Evolutionary conservation across 1,140 invertebrate genomes (phyloP).

Genomic region (Cephus cinctus): DNA sequence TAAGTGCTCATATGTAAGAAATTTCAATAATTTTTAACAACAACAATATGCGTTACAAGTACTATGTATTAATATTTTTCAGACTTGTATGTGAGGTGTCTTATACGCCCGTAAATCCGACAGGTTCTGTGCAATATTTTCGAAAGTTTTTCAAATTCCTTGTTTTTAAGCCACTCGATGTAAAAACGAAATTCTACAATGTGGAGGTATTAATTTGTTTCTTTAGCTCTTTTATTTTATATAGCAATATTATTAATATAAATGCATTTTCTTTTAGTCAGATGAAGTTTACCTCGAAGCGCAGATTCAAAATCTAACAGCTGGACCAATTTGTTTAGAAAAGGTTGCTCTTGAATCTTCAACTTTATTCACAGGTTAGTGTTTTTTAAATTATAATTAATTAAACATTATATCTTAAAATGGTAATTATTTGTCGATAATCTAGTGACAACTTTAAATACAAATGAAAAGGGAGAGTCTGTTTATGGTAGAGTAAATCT

Average conservation of each 20-base stretch:
- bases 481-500: slow-evolving; percentile 86
- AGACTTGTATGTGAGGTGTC: slow-evolving; percentile 95
- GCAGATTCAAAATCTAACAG: slow-evolving; percentile 93
- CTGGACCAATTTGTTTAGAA: slow-evolving; percentile 85
- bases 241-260: neutral
- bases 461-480: slow-evolving; percentile 62
- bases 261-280: slow-evolving; percentile 58
- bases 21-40: slow-evolving; percentile 9
- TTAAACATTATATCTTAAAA: slow-evolving; percentile 12
- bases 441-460: slow-evolving; percentile 67
- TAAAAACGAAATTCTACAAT: slow-evolving; percentile 98
- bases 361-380: slow-evolving; percentile 74
- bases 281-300: slow-evolving; percentile 97
- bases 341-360: slow-evolving; percentile 91
- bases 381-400: slow-evolving; percentile 6
- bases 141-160: slow-evolving; percentile 98
- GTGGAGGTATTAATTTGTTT: slow-evolving; percentile 68
- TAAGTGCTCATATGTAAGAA: slow-evolving; percentile 91
- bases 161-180: slow-evolving; percentile 96
- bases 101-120: slow-evolving; percentile 68
- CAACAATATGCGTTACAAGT: slow-evolving; percentile 1
- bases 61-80: slow-evolving; percentile 41
- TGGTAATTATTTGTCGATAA: slow-evolving; percentile 15
- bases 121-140: slow-evolving; percentile 74
- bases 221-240: slow-evolving; percentile 4